These are phyloP conservation scores for fruit fly (Drosophila melanogaster) DNA, from an alignment of 1,140 invertebrate genomes.

Conservation along the genomic window DNA sequence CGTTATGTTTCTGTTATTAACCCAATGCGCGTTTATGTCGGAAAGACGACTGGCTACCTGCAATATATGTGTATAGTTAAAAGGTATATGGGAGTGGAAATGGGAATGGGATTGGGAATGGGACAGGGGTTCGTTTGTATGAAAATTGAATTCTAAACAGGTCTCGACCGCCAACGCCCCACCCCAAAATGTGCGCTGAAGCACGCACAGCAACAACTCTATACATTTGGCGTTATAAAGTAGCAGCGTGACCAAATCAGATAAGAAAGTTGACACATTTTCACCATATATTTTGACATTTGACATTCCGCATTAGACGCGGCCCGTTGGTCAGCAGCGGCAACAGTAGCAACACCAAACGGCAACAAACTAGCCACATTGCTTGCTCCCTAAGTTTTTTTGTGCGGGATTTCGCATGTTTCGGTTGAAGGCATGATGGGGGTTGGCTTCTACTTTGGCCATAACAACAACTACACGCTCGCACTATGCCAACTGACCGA, in stretches of 20 bases:
- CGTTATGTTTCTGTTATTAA: conserved; percentile 47
- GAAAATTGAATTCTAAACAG: conserved; percentile 83
- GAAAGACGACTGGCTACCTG: conserved; percentile 64
- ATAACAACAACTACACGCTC: conserved; percentile 7
- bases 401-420: conserved; percentile 80
- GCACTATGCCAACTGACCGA: conserved; percentile 19
- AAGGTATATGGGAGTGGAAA: conserved; percentile 16
- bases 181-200: conserved; percentile 73
- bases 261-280: conserved; percentile 85
- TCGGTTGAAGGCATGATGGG: conserved; percentile 53
- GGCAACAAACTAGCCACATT: conserved; percentile 3
- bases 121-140: conserved; percentile 69
- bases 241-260: conserved; percentile 85
- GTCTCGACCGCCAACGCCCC: conserved; percentile 63
- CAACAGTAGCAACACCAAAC: conserved; percentile 13
- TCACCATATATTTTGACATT: conserved; percentile 85
- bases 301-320: conserved; percentile 84
- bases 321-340: conserved; percentile 72
- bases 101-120: conserved; percentile 14
- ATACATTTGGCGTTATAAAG: conserved; percentile 83
- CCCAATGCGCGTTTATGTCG: conserved; percentile 64
- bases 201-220: conserved; percentile 68
- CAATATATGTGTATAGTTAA: conserved; percentile 34
- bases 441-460: conserved; percentile 54
- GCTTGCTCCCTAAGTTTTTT: conserved; percentile 31